Conservation (phyloP, 2,113 vertebrate genomes). For the Toxotes chatareus region DNA sequence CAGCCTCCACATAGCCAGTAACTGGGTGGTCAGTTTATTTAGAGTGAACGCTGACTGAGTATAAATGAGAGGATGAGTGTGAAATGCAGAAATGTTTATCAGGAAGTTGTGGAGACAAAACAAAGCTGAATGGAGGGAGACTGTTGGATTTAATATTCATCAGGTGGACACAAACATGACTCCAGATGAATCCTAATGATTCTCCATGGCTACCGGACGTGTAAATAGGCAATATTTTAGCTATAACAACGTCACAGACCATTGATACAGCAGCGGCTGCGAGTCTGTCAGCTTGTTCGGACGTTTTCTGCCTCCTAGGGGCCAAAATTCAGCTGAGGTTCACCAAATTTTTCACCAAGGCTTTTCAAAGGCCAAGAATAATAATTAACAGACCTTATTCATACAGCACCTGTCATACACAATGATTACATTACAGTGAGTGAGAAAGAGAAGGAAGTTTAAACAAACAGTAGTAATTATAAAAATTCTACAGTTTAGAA, state of each 20-base stretch:
- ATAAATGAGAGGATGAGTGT: background rate
- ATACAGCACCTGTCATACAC: background rate
- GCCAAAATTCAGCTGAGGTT: background rate
- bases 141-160: background rate
- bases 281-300: background rate
- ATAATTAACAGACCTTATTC: background rate
- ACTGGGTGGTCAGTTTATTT: background rate
- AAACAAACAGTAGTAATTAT: too few species aligned
- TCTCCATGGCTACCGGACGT: background rate
- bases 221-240: background rate
- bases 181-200: conserved; percentile 4
- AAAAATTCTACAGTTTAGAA: background rate
- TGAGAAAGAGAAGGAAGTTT: background rate
- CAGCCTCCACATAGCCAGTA: background rate
- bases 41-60: background rate
- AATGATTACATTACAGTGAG: background rate
- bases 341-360: too few species aligned
- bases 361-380: too few species aligned
- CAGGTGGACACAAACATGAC: background rate
- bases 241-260: background rate
- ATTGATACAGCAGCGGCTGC: background rate
- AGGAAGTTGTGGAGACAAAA: background rate
- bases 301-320: background rate
- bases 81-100: conserved; percentile 22
- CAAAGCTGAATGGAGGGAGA: background rate